Evolutionary conservation across 2,797 vertebrate species (phyloP).

Genomic region (Bradypus variegatus): DNA sequence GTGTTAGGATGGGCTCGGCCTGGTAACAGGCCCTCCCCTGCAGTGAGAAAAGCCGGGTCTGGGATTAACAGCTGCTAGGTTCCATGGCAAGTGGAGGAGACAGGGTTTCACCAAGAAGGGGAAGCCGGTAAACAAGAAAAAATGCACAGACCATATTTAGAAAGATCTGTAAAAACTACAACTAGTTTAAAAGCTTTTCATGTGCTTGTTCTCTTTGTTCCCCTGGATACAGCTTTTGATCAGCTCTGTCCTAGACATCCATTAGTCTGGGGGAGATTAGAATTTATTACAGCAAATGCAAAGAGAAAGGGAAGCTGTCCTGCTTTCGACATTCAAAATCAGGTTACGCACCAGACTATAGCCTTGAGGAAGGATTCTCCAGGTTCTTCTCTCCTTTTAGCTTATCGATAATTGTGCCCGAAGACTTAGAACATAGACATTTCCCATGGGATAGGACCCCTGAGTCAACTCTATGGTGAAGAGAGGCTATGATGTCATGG

Average conservation of each 20-base stretch:
- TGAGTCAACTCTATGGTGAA: neutral
- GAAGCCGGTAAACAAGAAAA: neutral
- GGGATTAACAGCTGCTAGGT: neutral
- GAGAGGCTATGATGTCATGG: neutral
- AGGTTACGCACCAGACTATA: neutral
- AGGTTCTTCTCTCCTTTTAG: neutral
- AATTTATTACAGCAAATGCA: neutral
- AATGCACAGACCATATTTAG: neutral
- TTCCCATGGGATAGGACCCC: neutral
- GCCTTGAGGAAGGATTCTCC: neutral
- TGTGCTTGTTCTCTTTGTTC: neutral
- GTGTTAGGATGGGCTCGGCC: neutral
- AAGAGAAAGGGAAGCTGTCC: neutral
- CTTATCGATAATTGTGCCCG: neutral
- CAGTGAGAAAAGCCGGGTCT: neutral
- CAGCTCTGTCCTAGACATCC: neutral
- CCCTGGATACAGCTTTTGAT: neutral
- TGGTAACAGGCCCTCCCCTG: fast-evolving
- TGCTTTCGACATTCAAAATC: neutral
- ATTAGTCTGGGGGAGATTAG: neutral
- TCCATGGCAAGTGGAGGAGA: neutral
- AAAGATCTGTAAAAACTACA: neutral
- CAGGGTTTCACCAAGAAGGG: neutral
- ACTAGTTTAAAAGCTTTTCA: neutral
- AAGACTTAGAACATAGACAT: neutral